Conservation (phyloP, 2,888 invertebrate species). For the Andrena bucephala region DNA sequence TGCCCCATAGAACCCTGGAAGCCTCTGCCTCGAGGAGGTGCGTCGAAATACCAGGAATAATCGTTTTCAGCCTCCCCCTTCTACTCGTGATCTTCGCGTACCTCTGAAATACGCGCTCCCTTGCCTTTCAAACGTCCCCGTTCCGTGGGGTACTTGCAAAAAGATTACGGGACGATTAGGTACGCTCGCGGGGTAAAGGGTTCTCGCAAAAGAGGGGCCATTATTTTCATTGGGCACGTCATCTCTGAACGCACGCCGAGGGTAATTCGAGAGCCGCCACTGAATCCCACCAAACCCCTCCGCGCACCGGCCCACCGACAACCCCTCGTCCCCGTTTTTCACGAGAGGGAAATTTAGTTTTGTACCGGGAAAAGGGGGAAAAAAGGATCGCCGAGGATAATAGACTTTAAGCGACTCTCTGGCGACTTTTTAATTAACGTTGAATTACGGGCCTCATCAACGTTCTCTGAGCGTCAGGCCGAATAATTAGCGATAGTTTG, state of each 20-base stretch:
- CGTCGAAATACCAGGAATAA: neutral
- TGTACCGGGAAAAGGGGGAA: neutral
- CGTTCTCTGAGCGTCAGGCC: slow-evolving; percentile 14
- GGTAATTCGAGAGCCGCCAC: slow-evolving; percentile 26
- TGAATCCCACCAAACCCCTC: slow-evolving; percentile 17
- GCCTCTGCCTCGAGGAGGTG: neutral
- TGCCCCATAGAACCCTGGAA: neutral
- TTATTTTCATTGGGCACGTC: slow-evolving; percentile 45
- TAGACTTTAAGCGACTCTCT: slow-evolving; percentile 31
- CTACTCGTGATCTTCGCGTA: slow-evolving; percentile 2
- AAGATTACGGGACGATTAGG: slow-evolving; percentile 47
- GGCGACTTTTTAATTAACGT: slow-evolving; percentile 55
- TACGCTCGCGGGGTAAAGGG: slow-evolving; percentile 21
- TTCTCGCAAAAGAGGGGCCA: slow-evolving; percentile 28
- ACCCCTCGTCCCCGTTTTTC: neutral
- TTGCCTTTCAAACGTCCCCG: slow-evolving; percentile 12
- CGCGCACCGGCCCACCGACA: neutral
- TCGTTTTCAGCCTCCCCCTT: neutral
- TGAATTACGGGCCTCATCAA: slow-evolving; percentile 30
- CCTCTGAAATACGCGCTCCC: slow-evolving; percentile 7
- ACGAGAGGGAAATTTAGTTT: slow-evolving; percentile 23
- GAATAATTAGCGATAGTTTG: slow-evolving; percentile 38
- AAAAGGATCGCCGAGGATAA: slow-evolving; percentile 44
- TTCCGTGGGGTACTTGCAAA: slow-evolving; percentile 18
- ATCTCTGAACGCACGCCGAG: slow-evolving; percentile 12